Conservation (phyloP, 2,888 invertebrate genomes). For the Auanema freiburgensis region DNA sequence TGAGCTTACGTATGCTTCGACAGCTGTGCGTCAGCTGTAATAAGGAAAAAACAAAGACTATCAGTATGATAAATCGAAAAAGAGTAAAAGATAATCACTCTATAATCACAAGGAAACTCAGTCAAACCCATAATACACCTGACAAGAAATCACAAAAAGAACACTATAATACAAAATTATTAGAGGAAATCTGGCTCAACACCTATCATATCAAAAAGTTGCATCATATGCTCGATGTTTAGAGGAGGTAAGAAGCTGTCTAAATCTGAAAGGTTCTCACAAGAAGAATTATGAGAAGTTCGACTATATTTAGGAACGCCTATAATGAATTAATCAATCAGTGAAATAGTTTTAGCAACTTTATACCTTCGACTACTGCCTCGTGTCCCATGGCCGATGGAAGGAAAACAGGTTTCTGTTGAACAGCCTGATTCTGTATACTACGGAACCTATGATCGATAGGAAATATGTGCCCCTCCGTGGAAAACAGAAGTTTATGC, state of each 20-base stretch:
- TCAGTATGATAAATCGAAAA: no score
- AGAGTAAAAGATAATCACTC: no score
- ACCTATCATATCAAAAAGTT: conserved; percentile 22
- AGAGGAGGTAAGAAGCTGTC: conserved; percentile 31
- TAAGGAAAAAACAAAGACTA: no score
- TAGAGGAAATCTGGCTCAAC: no score
- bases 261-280: conserved; percentile 15
- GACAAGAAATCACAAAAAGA: no score
- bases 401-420: neutral
- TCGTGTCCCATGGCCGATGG: conserved; percentile 6
- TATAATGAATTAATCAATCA: neutral
- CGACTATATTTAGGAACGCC: neutral
- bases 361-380: conserved; percentile 8
- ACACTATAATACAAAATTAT: no score
- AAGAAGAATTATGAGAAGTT: conserved; percentile 19
- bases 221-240: conserved; percentile 24
- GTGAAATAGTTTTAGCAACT: neutral
- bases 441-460: conserved; percentile 55
- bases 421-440: conserved; percentile 1
- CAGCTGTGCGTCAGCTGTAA: no score
- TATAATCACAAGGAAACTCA: no score
- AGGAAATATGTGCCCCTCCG: conserved; percentile 73
- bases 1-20: no score
- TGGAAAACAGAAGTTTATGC: conserved; percentile 71
- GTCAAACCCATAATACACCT: no score